A percentile compares a stretch with the other conserved stretches of the same genome.
phyloP scores from a whole-genome alignment of 2,113 vertebrate species.

The Microcebus lehilahytsara region DNA sequence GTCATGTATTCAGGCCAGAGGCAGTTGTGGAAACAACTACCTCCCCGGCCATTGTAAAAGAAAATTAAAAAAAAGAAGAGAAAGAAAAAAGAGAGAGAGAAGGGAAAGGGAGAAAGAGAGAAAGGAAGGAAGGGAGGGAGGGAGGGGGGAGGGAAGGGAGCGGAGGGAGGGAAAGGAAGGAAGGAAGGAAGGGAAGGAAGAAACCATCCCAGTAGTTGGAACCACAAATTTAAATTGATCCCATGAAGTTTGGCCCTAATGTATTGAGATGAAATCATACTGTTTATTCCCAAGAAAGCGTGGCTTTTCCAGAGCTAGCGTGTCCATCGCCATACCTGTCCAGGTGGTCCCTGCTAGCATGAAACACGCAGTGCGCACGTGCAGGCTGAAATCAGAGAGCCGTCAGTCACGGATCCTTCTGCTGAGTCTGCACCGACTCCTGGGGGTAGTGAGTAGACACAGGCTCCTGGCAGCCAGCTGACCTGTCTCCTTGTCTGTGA shows the following conservation, averaged over 20 bases:
- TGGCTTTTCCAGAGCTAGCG: not conserved
- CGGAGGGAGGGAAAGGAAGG: too few relatives aligned
- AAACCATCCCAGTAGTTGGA: not conserved
- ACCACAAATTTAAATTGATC: not conserved
- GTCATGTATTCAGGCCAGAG: not conserved
- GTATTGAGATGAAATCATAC: accelerated
- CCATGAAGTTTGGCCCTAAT: not conserved
- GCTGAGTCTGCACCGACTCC: not conserved
- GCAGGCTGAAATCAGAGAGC: not conserved
- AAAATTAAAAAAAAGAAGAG: not conserved
- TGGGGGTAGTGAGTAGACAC: not conserved
- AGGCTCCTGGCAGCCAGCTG: conserved; percentile 21
- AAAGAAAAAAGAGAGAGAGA: not conserved
- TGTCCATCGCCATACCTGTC: not conserved
- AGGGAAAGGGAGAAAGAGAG: too few relatives aligned
- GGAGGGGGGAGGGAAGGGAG: too few relatives aligned
- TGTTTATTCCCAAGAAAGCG: not conserved
- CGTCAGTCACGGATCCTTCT: not conserved
- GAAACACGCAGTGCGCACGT: not conserved
- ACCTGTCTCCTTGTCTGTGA: not conserved
- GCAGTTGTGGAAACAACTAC: not conserved
- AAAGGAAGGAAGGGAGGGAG: accelerated
- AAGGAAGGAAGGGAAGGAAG: not conserved
- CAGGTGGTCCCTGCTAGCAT: not conserved
- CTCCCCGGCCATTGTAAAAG: not conserved